Evolutionary conservation across 1,140 invertebrate species (phyloP), one percentile per base, ranked within the genome.

Genomic region (Euwallacea fornicatus): DNA sequence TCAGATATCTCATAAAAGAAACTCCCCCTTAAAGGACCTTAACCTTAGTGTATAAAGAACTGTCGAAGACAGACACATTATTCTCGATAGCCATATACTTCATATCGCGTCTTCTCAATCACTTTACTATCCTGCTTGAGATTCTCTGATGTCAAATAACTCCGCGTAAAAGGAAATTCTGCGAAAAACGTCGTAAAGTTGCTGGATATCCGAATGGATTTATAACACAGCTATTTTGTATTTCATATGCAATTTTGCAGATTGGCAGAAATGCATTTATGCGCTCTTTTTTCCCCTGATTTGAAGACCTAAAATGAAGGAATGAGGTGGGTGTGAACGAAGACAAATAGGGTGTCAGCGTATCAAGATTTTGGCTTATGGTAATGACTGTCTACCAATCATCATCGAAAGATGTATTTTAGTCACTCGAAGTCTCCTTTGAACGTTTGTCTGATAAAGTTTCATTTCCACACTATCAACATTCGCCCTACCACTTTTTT

Each of bases 21-120:
- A 50, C 46, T 50, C 13, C 13, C 46, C 46, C 46, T 47, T 59
- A 69, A 55, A 58, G 73, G 66, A 58, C 72, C 66, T 61, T 75
- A 67, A 75, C 74, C 74, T 62, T 66, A 56, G 44, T 65, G 13
- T 53, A 64, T 65, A 69, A 55, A 69, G 69, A 72, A 70, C 69
- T 72, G 70, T 65, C 69, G 60, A 66, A 71, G 72, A 74, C 72
- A 75, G 74, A 74, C 74, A 66, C 72, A 75, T 75, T 74, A 75
- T 72, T 60, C 60, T 66, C 63, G 71, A 68, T 63, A 60, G 69
- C 71, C 66, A 42, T 70, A 55, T 70, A 66, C 65, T 74, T 74
- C 61, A 68, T 70, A 70, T 55, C 69, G 43, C 63, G 66, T 71
- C 63, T 16, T 61, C 63, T 70, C 73, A 71, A 74, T 74, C 73